Percentiles rank a stretch among this genome's conserved stretches.
These are phyloP conservation scores for Lumbricus terrestris DNA, from an alignment of 2,888 invertebrate genomes.

Conservation along the genomic window DNA sequence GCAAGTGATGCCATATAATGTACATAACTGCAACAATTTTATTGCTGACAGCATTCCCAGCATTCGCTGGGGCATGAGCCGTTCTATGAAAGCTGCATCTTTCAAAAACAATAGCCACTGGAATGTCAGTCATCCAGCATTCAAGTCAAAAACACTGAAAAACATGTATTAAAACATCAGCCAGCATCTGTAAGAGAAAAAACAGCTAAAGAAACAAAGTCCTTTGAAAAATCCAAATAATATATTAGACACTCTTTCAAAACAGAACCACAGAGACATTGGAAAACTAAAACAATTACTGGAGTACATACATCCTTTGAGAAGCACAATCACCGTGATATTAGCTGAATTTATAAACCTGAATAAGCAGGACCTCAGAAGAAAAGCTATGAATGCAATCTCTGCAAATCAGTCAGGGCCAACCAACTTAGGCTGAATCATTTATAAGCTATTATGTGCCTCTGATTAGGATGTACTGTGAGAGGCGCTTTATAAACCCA, in stretches of 20 bases:
- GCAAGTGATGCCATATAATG: background rate
- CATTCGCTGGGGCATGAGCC: background rate
- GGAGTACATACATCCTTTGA: background rate
- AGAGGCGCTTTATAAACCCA: too few species aligned
- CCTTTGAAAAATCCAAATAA: background rate
- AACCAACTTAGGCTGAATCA: background rate
- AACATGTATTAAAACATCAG: background rate
- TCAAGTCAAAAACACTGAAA: background rate
- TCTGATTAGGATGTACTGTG: too few species aligned
- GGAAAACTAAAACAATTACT: background rate
- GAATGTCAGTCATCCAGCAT: background rate
- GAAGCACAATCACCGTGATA: background rate
- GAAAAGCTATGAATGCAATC: background rate
- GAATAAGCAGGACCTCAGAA: background rate
- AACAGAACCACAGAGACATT: background rate
- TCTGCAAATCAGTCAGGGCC: background rate
- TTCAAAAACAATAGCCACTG: background rate
- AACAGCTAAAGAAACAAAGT: too few species aligned
- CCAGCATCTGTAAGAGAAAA: background rate
- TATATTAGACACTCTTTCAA: background rate
- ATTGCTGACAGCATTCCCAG: background rate
- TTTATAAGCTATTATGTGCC: background rate
- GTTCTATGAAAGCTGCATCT: too few species aligned
- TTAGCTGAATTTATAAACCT: background rate
- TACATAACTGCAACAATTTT: background rate